Evolutionary conservation across 2,797 vertebrate genomes (phyloP), one percentile per base, ranked within the genome.

Genomic region (Silurus lanzhouensis): DNA sequence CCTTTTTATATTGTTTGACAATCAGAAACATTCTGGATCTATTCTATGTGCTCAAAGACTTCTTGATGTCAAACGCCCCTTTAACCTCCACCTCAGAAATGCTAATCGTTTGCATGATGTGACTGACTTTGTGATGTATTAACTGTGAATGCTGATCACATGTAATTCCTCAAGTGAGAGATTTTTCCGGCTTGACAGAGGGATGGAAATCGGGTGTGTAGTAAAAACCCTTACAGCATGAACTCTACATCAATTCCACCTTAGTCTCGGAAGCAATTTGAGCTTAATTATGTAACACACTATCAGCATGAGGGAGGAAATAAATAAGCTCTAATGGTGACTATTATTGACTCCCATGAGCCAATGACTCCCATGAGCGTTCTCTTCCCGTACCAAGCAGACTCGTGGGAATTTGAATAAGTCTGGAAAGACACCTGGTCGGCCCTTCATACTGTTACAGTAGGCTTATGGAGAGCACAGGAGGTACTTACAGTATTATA

Each of bases 321-420:
- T 79, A 44, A 77, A 63, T 20, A 44, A 63, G 27, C 31, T 8
- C 12, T 44, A 22, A 79, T 63, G n/a, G 60, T 63, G 58, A 46
- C 20, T 46, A 46, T 63, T 66, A 86, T 84, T 19, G 60, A 46
- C 48, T n/a, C n/a, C n/a, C n/a, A n/a, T n/a, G n/a, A n/a, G 48
- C 57, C 82, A 83, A 84, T 80, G 74, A 68, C 83, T 85, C 83
- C 78, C 80, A 75, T 83, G 77, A 79, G 58, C 25, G 5, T 63
- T 79, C 38, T 1, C 31, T 63, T 63, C 58, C 44, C 20, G 14
- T 44, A 12, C 58, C 58, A 22, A 6, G 60, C 20, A 79, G 58
- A 46, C 77, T 63, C 74, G 2, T 58, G 74, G 55, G 74, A 77
- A 77, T 58, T 58, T 20, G 12, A 77, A 77, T 31, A 31, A 77